A percentile compares a stretch with the other conserved stretches of the same genome.
These are phyloP conservation scores for Kryptopterus vitreolus DNA, from an alignment of 2,797 vertebrate genomes.

Conservation along the genomic window DNA sequence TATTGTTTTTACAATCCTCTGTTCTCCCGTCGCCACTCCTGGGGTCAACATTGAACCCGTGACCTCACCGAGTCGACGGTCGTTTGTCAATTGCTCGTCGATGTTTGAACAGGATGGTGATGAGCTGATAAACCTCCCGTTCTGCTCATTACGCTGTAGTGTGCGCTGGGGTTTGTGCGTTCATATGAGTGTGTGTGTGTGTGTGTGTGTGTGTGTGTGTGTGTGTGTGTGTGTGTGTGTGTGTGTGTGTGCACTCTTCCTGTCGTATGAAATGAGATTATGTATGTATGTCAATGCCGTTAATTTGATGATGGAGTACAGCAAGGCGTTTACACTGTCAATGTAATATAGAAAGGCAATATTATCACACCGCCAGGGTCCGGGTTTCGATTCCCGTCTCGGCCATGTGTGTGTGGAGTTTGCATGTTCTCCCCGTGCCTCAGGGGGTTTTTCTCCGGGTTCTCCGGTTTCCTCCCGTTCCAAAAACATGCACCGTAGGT, in stretches of 20 bases:
- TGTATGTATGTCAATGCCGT: too few species aligned
- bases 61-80: conserved; percentile 69
- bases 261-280: too few species aligned
- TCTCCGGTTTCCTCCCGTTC: too few species aligned
- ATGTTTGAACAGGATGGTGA: conserved; percentile 63
- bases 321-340: too few species aligned
- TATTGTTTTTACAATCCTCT: neutral
- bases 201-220: conserved; percentile 23
- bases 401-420: too few species aligned
- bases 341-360: too few species aligned
- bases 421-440: too few species aligned
- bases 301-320: too few species aligned
- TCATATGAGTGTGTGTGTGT: conserved; percentile 53
- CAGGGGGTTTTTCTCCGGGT: too few species aligned
- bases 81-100: conserved; percentile 67
- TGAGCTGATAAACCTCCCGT: conserved; percentile 69
- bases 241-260: conserved; percentile 5
- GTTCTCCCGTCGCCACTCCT: conserved; percentile 37
- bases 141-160: conserved; percentile 69
- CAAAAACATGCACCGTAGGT: too few species aligned
- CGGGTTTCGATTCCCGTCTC: too few species aligned
- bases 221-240: conserved; percentile 20
- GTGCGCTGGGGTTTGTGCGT: conserved; percentile 46
- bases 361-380: too few species aligned
- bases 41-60: conserved; percentile 59